Percentiles rank a stretch among this genome's conserved stretches.
Evolutionary conservation across 1,140 invertebrate genomes (phyloP).

Genomic region (Drosophila prosaltans): DNA sequence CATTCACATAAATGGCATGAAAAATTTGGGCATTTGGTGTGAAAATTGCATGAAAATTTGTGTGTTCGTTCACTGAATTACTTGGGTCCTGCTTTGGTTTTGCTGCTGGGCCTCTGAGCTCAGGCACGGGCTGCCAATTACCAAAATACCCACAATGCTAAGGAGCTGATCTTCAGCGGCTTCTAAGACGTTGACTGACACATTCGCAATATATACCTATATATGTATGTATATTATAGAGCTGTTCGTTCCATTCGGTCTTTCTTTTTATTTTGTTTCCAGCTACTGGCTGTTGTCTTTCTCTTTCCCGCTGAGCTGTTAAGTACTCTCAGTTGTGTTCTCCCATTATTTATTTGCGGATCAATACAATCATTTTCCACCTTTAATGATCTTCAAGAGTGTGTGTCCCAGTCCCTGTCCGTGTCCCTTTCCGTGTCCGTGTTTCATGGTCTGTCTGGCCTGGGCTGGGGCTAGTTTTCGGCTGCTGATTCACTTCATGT

Average conservation of each 20-base stretch:
- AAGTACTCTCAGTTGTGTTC: constrained; percentile 56
- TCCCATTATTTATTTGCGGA: constrained; percentile 51
- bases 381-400: constrained; percentile 65
- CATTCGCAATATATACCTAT: constrained; percentile 15
- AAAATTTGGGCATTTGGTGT: constrained; percentile 44
- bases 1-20: constrained; percentile 24
- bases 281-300: constrained; percentile 9
- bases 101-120: constrained; percentile 33
- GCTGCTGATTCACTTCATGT: constrained; percentile 25
- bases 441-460: not conserved
- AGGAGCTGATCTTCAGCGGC: constrained; percentile 47
- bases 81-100: not conserved
- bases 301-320: constrained; percentile 46
- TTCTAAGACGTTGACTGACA: constrained; percentile 35
- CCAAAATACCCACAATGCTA: constrained; percentile 36
- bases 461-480: constrained; percentile 10
- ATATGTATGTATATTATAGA: constrained; percentile 11
- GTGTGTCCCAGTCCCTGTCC: constrained; percentile 35
- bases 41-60: constrained; percentile 42
- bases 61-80: not conserved
- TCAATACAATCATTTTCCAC: constrained; percentile 76
- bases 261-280: constrained; percentile 1
- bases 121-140: constrained; percentile 60
- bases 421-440: not conserved
- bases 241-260: not conserved